Percentiles rank a stretch among this genome's conserved stretches.
Evolutionary conservation across 1,140 invertebrate species (phyloP).

Genomic region (Solenopsis invicta): DNA sequence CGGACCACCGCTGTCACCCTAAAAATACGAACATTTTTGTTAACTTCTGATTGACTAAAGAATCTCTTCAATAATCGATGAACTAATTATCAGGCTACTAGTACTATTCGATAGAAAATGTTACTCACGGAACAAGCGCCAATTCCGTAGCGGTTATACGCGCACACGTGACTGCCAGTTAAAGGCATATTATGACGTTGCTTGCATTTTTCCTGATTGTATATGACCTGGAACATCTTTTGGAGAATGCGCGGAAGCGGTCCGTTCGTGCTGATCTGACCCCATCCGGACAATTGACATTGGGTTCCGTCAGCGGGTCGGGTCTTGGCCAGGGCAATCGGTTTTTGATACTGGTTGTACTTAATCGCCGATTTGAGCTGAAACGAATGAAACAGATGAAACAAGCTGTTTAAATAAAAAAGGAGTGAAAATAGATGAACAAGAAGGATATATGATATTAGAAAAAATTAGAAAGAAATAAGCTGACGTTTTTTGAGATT

Average conservation of each 20-base stretch:
- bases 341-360: background rate
- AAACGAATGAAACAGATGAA: background rate
- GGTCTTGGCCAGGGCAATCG: background rate
- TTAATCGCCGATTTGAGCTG: background rate
- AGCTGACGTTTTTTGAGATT: background rate
- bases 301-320: background rate
- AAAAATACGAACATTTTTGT: slow-evolving; percentile 71
- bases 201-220: background rate
- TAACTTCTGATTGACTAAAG: background rate
- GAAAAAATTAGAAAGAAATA: background rate
- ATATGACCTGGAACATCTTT: background rate
- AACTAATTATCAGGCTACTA: background rate
- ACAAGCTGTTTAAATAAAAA: background rate
- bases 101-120: background rate
- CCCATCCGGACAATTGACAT: slow-evolving; percentile 45
- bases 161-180: slow-evolving; percentile 86
- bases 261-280: background rate
- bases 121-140: slow-evolving; percentile 86
- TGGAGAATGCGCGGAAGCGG: background rate
- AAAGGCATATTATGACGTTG: background rate
- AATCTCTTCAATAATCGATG: background rate
- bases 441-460: background rate
- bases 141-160: slow-evolving; percentile 86
- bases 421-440: background rate
- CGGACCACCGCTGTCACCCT: slow-evolving; percentile 88